Evolutionary conservation across 2,797 vertebrate genomes (phyloP), one percentile per base, ranked within the genome.

Genomic region (Schizothorax lantsangensis): DNA sequence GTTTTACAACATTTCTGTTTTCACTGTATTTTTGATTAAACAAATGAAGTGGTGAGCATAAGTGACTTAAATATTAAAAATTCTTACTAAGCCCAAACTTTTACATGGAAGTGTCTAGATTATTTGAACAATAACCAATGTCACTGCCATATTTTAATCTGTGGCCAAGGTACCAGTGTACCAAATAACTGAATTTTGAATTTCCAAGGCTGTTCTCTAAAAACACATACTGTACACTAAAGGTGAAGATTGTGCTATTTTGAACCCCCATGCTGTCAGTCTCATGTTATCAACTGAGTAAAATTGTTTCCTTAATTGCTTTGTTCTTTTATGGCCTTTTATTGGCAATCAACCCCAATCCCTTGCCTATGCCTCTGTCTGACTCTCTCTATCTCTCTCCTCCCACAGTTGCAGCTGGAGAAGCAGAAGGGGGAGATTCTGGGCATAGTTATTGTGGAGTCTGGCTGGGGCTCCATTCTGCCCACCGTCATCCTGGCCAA

Each of bases 401-500:
- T 33, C 82, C 79, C 88, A 82, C 95, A 99, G 98, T 96, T 99
- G 91, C 97, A 98, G 92, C 93, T 99, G 89, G 97, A 99, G 94
- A 99, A 99, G 90, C 97, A 95, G 85, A 99, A 99, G 94, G 98
- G 98, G 5, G 98, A 99, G 95, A 99, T 99, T 91, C 95, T 99
- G 88, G 98, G 98, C 0, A 98, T 99, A 86, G 98, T 99, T 91
- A 98, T 99, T 1, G 98, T 99, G 92, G 98, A 99, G 94, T 99
- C 98, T 0, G 98, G 98, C 91, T 99, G 98, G 98, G 98, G 98
- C 85, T 99, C 98, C 91, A 99, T 99, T 89, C 94, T 99, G 80
- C 98, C 98, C 92, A 99, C 98, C 0, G 98, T 99, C 82, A 99
- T 99, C 92, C 94, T 99, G 90, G 98, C 98, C 69, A 99, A 99